Percentiles rank a stretch among this genome's conserved stretches.
These are phyloP conservation scores for Brachyalestes nurse DNA, from an alignment of 2,797 vertebrate genomes.

Conservation along the genomic window DNA sequence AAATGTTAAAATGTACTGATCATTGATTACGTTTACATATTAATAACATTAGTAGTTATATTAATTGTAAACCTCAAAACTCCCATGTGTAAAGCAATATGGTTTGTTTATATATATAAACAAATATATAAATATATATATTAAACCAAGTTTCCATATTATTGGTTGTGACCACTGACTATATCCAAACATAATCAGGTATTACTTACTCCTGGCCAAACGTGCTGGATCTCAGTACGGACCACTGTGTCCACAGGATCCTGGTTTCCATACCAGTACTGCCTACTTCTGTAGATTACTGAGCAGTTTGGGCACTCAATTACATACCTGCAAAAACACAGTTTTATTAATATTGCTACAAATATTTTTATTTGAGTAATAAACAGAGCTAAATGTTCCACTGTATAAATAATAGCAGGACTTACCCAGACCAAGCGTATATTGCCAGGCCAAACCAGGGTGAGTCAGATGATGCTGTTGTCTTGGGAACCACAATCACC, in stretches of 20 bases:
- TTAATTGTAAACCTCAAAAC: no score
- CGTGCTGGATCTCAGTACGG: slow-evolving; percentile 96
- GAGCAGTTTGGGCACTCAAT: slow-evolving; percentile 96
- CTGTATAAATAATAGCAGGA: slow-evolving; percentile 39
- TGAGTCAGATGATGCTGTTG: slow-evolving; percentile 96
- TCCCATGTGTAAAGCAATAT: no score
- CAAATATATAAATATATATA: no score
- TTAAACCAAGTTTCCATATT: no score
- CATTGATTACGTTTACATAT: no score
- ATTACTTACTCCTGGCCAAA: slow-evolving; percentile 92
- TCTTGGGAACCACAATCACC: slow-evolving; percentile 97
- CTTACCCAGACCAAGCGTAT: slow-evolving; percentile 99
- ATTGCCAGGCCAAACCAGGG: slow-evolving; percentile 98
- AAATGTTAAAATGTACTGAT: no score
- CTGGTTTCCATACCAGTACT: slow-evolving; percentile 99
- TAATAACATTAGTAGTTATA: no score
- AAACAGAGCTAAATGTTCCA: neutral
- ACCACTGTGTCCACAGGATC: slow-evolving; percentile 98
- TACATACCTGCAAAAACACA: slow-evolving; percentile 83
- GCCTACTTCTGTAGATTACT: slow-evolving; percentile 95
- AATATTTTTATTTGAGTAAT: neutral
- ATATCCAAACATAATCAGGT: no score
- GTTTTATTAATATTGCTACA: neutral
- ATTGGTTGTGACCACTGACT: no score
- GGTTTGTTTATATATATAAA: no score